Conservation (phyloP, 2,797 vertebrate genomes). For the Centroberyx gerrardi region DNA sequence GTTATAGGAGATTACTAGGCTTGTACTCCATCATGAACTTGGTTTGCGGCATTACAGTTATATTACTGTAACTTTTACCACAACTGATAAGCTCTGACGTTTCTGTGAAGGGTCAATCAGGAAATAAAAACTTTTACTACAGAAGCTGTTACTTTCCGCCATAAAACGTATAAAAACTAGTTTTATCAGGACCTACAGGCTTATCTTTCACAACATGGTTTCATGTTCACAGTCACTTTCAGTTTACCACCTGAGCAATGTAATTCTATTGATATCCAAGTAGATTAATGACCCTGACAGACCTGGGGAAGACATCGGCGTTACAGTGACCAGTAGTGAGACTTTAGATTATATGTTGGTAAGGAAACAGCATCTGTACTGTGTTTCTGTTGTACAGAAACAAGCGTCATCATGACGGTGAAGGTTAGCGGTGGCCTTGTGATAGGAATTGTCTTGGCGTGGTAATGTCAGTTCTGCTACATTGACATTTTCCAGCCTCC, state of each 20-base stretch:
- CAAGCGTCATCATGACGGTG: constrained; percentile 11
- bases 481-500: constrained; percentile 71
- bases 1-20: constrained; percentile 9
- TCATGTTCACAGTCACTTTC: constrained; percentile 30
- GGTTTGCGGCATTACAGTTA: constrained; percentile 11
- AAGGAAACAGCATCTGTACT: neutral
- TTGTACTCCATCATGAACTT: constrained; percentile 9
- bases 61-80: constrained; percentile 18
- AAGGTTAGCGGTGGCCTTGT: constrained; percentile 30
- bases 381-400: neutral
- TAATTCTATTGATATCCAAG: neutral
- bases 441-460: constrained; percentile 42
- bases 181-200: constrained; percentile 16
- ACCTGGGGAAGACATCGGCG: neutral
- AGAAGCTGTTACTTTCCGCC: constrained; percentile 8
- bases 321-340: neutral
- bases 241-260: constrained; percentile 15
- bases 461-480: constrained; percentile 46
- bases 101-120: constrained; percentile 3
- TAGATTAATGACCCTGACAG: neutral
- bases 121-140: constrained; percentile 33
- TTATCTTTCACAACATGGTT: constrained; percentile 12
- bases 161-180: constrained; percentile 19
- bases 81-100: constrained; percentile 33
- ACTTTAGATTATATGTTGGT: neutral